Conservation (phyloP, 2,888 invertebrate species). For the Eudasyphora cyanicolor region DNA sequence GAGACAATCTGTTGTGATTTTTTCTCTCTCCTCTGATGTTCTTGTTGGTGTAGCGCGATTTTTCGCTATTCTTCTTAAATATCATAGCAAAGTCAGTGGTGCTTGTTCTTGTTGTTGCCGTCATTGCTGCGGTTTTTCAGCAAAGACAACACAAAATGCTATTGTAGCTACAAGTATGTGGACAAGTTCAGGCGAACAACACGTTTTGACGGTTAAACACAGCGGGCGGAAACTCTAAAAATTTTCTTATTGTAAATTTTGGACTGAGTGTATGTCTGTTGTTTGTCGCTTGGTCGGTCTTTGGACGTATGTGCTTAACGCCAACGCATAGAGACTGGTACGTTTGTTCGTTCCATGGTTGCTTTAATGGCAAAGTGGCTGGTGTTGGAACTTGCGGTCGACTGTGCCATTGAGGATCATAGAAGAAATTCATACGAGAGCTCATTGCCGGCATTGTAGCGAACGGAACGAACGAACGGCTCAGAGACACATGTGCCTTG, state of each 20-base stretch:
- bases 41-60: neutral
- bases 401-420: constrained; percentile 49
- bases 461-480: neutral
- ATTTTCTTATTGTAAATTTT: constrained; percentile 46
- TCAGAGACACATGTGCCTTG: constrained; percentile 67
- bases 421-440: constrained; percentile 11
- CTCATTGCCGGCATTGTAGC: neutral
- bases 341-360: neutral
- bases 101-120: neutral
- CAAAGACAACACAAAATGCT: constrained; percentile 59
- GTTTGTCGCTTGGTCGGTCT: constrained; percentile 3
- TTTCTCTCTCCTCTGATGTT: neutral
- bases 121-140: constrained; percentile 27
- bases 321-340: constrained; percentile 59
- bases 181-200: constrained; percentile 62
- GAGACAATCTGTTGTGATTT: constrained; percentile 53
- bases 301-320: constrained; percentile 54
- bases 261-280: constrained; percentile 19
- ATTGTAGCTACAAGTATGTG: constrained; percentile 64
- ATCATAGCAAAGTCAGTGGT: too few species aligned
- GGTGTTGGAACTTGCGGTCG: constrained; percentile 3
- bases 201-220: constrained; percentile 65
- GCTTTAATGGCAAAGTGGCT: neutral
- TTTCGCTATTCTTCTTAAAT: constrained; percentile 8
- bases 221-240: constrained; percentile 65